Base-by-base conservation (phyloP, 2,113 vertebrate species). In the Ictalurus furcatus region DNA sequence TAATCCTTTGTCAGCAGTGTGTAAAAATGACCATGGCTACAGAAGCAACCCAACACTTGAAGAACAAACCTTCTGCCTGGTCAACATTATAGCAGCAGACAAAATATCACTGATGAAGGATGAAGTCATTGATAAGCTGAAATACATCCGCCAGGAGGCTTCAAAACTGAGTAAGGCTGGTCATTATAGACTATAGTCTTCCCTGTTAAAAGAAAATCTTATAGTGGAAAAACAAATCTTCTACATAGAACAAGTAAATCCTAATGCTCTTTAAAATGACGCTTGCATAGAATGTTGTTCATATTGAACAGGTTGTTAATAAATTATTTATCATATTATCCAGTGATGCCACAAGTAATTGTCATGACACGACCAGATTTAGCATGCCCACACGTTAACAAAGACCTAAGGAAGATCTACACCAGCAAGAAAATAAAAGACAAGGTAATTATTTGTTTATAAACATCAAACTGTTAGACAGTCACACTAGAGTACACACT, bases 291-390 rank as follows among this genome's bases (percentile, higher is more conserved):
- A 65, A 28, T 25, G 23, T 28, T 28, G 61, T 65, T 65, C 7
- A 65, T 65, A 28, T 8, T 65, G 61, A 1, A 65, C 2, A 7
- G 21, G 30, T 30, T 5, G 40, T 44, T 44, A 3, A 5, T 69
- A 40, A n/a, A 73, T 8, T 16, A 34, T 74, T 59, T 84, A 16
- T 85, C 9, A 34, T 34, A 40, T 61, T 17, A 44, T 69, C 23
- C 30, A 84, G 65, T 78, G 3, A 76, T 88, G 1, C 81, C 78
- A 83, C 52, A 89, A 82, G 65, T 56, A n/a, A 82, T 89, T 1
- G 34, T 89, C n/a, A 63, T 87, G 85, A 90, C 89, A 4, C 84
- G 73, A 63, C 37, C 83, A 5, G 89, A 89, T 78, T 40, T 84
- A 23, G 40, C 79, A 48, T 89, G 89, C 21, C 67, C 79, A 4